Conservation (phyloP, 53 echinoderm and acorn worm species). For the Echinometra lucunter region DNA sequence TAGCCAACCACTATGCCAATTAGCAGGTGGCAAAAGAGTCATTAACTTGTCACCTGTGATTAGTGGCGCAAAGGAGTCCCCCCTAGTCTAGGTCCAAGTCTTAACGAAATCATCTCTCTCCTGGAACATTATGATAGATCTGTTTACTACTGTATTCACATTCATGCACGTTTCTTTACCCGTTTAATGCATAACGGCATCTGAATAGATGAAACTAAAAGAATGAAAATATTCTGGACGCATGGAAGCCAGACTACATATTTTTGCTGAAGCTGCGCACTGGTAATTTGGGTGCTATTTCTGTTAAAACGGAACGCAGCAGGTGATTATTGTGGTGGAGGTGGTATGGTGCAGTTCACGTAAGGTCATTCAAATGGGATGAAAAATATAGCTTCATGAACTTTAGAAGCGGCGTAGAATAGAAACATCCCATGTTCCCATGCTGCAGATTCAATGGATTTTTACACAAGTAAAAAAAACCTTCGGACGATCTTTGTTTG, state of each 20-base stretch:
- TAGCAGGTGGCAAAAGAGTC: slow-evolving; percentile 20
- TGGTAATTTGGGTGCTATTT: neutral
- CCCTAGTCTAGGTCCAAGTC: neutral
- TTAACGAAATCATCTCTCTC: neutral
- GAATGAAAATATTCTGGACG: neutral
- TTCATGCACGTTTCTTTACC: no score
- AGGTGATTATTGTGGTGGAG: neutral
- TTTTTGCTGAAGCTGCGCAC: neutral
- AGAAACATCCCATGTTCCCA: no score
- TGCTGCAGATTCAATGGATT: neutral
- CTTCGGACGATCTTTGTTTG: no score
- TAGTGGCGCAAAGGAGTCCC: neutral
- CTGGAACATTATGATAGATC: neutral
- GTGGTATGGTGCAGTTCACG: slow-evolving; percentile 34
- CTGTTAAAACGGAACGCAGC: slow-evolving; percentile 5
- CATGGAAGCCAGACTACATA: neutral
- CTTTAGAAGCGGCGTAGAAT: neutral
- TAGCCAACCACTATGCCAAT: neutral
- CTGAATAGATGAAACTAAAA: no score
- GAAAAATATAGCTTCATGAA: neutral
- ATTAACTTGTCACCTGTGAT: slow-evolving; percentile 20
- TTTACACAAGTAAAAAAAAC: no score
- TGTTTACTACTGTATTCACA: no score
- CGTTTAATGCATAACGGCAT: no score
- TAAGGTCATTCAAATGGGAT: neutral